Evolutionary conservation across 2,888 invertebrate genomes (phyloP).

Genomic region (Parnassius mnemosyne): DNA sequence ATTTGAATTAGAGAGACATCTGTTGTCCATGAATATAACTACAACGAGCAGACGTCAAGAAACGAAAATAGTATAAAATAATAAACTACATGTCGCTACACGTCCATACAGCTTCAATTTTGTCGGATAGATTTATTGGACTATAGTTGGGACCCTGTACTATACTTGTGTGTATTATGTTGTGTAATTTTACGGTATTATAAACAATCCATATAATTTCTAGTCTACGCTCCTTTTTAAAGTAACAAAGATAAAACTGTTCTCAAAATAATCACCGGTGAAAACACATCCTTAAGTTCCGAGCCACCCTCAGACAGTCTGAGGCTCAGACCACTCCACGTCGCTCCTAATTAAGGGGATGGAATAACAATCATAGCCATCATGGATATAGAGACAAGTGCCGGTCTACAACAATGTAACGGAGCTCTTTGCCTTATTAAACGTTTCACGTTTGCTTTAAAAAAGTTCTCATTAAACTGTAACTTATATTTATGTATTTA

Average conservation of each 20-base stretch:
- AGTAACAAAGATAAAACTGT: not conserved
- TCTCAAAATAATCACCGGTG: conserved; percentile 34
- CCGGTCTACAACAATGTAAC: conserved; percentile 63
- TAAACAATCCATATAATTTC: no score
- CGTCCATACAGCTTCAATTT: no score
- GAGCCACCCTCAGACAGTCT: conserved; percentile 40
- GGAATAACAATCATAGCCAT: conserved; percentile 16
- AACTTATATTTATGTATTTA: no score
- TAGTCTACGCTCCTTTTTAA: not conserved
- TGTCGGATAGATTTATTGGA: no score
- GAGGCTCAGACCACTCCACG: conserved; percentile 58
- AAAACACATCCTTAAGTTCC: conserved; percentile 51
- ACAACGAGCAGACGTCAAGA: no score
- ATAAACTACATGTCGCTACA: no score
- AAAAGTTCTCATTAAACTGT: not conserved
- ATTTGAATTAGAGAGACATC: no score
- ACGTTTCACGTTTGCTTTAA: conserved; percentile 46
- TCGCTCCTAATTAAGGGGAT: conserved; percentile 72
- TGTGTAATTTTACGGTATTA: no score
- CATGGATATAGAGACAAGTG: conserved; percentile 61
- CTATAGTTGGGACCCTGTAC: no score
- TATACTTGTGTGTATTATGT: no score
- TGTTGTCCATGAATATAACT: no score
- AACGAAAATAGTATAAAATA: no score
- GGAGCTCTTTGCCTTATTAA: conserved; percentile 70